Evolutionary conservation across 64 coral and sea anemone species (phyloP).

Genomic region (Hydrozoanthus tunicans): DNA sequence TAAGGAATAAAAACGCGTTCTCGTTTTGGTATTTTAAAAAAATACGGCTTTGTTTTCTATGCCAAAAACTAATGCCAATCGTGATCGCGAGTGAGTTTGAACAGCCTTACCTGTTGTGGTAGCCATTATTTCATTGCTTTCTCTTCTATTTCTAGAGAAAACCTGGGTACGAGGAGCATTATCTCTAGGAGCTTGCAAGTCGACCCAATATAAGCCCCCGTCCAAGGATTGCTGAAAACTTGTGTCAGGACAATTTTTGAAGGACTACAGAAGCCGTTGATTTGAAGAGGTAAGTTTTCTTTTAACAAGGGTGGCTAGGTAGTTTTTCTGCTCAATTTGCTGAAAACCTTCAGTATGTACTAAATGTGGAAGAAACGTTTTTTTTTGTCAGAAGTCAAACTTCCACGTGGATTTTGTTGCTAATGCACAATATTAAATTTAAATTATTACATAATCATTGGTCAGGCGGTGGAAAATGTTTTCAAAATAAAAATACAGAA

Average conservation of each 20-base stretch:
- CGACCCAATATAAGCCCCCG: neutral
- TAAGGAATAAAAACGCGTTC: neutral
- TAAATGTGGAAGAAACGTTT: too few relatives aligned
- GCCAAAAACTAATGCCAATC: neutral
- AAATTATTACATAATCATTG: too few relatives aligned
- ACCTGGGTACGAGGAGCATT: slow-evolving; percentile 41
- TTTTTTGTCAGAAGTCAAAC: too few relatives aligned
- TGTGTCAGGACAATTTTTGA: neutral
- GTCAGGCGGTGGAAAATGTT: too few relatives aligned
- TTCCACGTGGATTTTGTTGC: too few relatives aligned
- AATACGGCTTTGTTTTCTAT: neutral
- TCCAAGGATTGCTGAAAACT: neutral
- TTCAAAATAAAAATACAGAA: too few relatives aligned
- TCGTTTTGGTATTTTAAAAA: neutral
- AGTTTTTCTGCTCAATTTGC: too few relatives aligned
- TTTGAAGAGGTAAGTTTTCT: neutral
- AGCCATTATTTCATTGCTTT: neutral
- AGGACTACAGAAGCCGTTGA: neutral
- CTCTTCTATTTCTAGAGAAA: neutral
- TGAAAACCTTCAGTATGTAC: too few relatives aligned
- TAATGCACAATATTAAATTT: too few relatives aligned
- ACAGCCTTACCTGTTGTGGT: slow-evolving; percentile 33
- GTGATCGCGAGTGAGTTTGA: neutral
- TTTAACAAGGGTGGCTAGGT: neutral
- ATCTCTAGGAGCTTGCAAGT: neutral